phyloP scores from a whole-genome alignment of 2,888 invertebrate genomes.

The Brachynemurus nebulosus region DNA sequence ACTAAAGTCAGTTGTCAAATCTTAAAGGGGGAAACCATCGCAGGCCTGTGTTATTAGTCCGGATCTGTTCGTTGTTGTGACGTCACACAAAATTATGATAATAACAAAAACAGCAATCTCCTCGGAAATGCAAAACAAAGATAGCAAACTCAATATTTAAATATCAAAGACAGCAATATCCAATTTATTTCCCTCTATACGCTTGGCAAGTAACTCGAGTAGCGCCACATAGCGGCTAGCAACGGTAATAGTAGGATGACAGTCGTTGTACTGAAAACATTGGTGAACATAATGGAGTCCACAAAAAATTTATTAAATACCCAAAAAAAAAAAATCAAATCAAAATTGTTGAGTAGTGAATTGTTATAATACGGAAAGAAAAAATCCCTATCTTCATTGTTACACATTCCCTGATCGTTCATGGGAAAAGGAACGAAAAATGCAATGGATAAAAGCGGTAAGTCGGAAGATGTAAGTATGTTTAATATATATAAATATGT shows the following conservation, averaged over 20 bases:
- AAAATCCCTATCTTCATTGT: too few species aligned
- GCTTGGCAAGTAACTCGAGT: not conserved
- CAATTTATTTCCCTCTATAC: too few species aligned
- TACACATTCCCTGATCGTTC: conserved; percentile 2
- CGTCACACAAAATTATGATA: too few species aligned
- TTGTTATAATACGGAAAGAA: not conserved
- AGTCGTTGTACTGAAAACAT: not conserved
- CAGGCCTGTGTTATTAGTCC: too few species aligned
- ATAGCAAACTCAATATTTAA: too few species aligned
- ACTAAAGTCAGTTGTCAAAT: too few species aligned
- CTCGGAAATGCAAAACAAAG: too few species aligned
- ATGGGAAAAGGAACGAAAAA: conserved; percentile 2
- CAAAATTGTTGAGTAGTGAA: conserved; percentile 1
- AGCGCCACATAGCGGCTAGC: not conserved
- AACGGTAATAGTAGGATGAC: not conserved
- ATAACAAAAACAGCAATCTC: too few species aligned
- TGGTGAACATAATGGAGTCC: not conserved
- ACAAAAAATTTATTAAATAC: not conserved
- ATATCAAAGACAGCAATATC: too few species aligned
- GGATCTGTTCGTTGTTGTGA: too few species aligned
- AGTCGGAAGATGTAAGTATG: conserved; percentile 1
- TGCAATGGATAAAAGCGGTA: not conserved
- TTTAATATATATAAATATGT: too few species aligned
- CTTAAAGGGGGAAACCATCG: too few species aligned
- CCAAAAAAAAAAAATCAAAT: not conserved